Evolutionary conservation across 1,140 invertebrate species (phyloP).

Genomic region (Hycleus cichorii): DNA sequence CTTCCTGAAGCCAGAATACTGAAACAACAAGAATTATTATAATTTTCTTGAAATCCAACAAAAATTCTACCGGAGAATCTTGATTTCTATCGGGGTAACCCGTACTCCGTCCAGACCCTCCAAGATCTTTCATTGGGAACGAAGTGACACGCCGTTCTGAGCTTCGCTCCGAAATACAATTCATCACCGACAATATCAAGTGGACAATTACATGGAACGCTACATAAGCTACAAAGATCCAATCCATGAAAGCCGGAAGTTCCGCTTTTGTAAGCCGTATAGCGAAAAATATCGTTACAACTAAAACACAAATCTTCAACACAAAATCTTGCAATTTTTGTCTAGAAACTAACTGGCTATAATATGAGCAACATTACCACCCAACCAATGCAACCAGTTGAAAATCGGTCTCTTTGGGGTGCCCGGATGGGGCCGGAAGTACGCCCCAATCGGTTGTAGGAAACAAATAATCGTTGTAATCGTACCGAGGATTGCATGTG

Average conservation of each 20-base stretch:
- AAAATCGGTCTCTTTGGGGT: conserved; percentile 74
- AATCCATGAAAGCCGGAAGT: conserved; percentile 78
- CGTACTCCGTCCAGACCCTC: conserved; percentile 50
- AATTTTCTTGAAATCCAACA: not conserved
- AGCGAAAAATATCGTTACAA: conserved; percentile 89
- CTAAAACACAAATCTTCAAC: conserved; percentile 48
- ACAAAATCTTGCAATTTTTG: not conserved
- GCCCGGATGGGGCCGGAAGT: conserved; percentile 78
- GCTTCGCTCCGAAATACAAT: conserved; percentile 64
- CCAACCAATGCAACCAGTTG: conserved; percentile 92
- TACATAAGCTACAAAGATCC: conserved; percentile 81
- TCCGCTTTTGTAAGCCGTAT: conserved; percentile 76
- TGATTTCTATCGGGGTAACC: conserved; percentile 57
- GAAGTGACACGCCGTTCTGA: conserved; percentile 63
- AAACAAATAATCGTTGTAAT: conserved; percentile 73
- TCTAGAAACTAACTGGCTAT: conserved; percentile 66
- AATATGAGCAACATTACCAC: conserved; percentile 88
- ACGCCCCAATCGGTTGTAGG: conserved; percentile 78
- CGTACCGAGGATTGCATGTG: conserved; percentile 74
- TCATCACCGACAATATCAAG: conserved; percentile 78
- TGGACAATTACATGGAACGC: conserved; percentile 84
- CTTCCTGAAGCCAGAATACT: conserved; percentile 69
- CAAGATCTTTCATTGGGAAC: conserved; percentile 79
- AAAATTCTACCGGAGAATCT: conserved; percentile 62
- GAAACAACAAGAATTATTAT: conserved; percentile 40